phyloP scores from a whole-genome alignment of 2,888 invertebrate genomes.

The Podabrus alpinus region DNA sequence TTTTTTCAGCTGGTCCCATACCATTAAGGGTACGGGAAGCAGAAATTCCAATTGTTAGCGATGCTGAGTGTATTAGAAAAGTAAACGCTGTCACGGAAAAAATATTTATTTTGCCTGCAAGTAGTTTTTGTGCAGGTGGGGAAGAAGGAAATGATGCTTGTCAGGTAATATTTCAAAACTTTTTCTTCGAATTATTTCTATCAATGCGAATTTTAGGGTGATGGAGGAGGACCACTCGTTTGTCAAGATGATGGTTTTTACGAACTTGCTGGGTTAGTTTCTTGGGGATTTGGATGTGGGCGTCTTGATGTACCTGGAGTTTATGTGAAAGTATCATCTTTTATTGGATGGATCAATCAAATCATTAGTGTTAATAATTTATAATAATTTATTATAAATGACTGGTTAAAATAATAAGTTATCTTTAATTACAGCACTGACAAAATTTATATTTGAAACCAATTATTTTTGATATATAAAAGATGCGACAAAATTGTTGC shows the following conservation, averaged over 20 bases:
- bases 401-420: constrained; percentile 8
- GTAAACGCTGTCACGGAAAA: constrained; percentile 94
- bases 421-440: background rate
- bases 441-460: background rate
- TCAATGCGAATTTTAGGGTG: constrained; percentile 66
- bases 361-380: constrained; percentile 94
- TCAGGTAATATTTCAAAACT: constrained; percentile 64
- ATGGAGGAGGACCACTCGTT: constrained; percentile 91
- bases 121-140: constrained; percentile 93
- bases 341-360: constrained; percentile 97
- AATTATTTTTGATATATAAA: background rate
- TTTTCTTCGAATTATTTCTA: background rate
- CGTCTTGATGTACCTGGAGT: constrained; percentile 93
- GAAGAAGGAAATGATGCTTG: constrained; percentile 92
- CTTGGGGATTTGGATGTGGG: constrained; percentile 96
- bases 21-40: constrained; percentile 88
- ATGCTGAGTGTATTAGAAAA: constrained; percentile 88
- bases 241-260: constrained; percentile 93
- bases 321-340: constrained; percentile 93
- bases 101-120: constrained; percentile 89
- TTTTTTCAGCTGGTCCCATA: constrained; percentile 79
- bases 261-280: constrained; percentile 90
- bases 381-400: constrained; percentile 51
- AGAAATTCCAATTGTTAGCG: constrained; percentile 89
- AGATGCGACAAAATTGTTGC: background rate